Percentiles rank a stretch among this genome's conserved stretches.
These are phyloP conservation scores for Colaptes auratus DNA, from an alignment of 2,113 vertebrate species.

Conservation along the genomic window DNA sequence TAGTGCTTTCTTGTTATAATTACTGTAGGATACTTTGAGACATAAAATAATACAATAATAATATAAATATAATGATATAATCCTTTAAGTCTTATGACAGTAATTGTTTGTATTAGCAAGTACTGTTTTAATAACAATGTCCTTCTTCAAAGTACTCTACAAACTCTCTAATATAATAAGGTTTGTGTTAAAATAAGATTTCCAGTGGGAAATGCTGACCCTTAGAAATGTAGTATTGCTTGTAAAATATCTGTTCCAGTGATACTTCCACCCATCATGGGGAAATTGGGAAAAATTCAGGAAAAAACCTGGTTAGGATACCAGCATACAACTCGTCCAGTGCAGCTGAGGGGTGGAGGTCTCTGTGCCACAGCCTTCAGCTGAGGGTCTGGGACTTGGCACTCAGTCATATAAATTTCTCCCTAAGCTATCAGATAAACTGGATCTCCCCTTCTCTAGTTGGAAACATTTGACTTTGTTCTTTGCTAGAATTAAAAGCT, in stretches of 20 bases:
- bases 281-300: neutral
- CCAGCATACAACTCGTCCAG: neutral
- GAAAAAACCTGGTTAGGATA: neutral
- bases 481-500: neutral
- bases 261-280: neutral
- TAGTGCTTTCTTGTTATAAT: neutral
- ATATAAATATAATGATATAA: neutral
- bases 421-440: neutral
- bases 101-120: neutral
- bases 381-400: neutral
- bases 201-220: neutral
- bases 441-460: neutral
- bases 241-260: neutral
- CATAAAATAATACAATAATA: neutral
- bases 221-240: neutral
- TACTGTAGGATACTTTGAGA: neutral
- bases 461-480: neutral
- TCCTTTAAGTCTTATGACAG: neutral
- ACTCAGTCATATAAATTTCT: neutral
- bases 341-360: neutral
- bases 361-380: neutral
- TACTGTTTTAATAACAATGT: neutral
- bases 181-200: neutral
- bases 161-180: neutral
- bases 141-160: neutral